phyloP scores from a whole-genome alignment of 2,113 vertebrate species.

The Cyprinus carpio region DNA sequence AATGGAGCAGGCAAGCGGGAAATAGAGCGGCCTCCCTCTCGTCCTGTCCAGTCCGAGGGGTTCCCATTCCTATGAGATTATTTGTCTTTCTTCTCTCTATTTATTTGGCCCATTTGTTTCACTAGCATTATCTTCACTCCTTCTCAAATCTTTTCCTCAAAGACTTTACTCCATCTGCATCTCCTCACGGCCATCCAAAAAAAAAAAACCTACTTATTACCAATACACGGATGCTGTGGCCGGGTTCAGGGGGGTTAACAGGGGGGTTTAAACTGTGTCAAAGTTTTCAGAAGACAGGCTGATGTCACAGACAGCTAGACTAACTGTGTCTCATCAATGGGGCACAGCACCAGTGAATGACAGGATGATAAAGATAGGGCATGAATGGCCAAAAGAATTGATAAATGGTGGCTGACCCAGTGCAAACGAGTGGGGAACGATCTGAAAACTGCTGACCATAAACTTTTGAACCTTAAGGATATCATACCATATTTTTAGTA shows the following conservation, averaged over 20 bases:
- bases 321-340: slow-evolving; percentile 39
- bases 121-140: slow-evolving; percentile 47
- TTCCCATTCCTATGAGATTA: slow-evolving; percentile 53
- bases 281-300: slow-evolving; percentile 45
- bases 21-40: slow-evolving; percentile 30
- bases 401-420: slow-evolving; percentile 35
- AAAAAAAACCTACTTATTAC: neutral
- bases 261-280: slow-evolving; percentile 44
- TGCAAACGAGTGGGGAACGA: slow-evolving; percentile 33
- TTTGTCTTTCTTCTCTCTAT: slow-evolving; percentile 49
- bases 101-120: slow-evolving; percentile 58
- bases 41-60: slow-evolving; percentile 44
- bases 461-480: slow-evolving; percentile 19
- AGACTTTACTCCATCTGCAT: slow-evolving; percentile 50
- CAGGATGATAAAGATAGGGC: slow-evolving; percentile 49
- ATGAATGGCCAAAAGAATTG: slow-evolving; percentile 35
- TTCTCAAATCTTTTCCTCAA: slow-evolving; percentile 46
- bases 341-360: slow-evolving; percentile 34
- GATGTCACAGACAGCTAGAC: slow-evolving; percentile 27
- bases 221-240: slow-evolving; percentile 31
- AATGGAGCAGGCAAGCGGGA: slow-evolving; percentile 53
- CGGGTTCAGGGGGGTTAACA: too few species aligned
- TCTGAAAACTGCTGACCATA: slow-evolving; percentile 31
- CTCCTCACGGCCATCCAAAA: slow-evolving; percentile 2
- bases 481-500: neutral